Percentiles rank a stretch among this genome's conserved stretches.
phyloP scores from a whole-genome alignment of 2,113 vertebrate species.

The Mastomys coucha region DNA sequence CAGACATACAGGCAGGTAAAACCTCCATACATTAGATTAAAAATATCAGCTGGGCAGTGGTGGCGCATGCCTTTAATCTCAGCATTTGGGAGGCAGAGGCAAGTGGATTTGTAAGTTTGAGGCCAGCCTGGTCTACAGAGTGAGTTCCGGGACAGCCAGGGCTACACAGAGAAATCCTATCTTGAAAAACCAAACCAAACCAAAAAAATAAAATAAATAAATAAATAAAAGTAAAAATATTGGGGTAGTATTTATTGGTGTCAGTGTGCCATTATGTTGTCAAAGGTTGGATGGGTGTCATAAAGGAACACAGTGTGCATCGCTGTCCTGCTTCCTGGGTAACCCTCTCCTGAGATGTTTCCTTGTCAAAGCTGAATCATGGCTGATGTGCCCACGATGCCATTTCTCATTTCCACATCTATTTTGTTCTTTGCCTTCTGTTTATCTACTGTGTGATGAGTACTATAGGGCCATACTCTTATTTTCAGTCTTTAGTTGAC shows the following conservation, averaged over 20 bases:
- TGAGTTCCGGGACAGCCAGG: no score
- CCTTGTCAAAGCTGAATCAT: not conserved
- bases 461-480: not conserved
- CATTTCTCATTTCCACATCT: not conserved
- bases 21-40: not conserved
- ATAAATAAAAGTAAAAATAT: not conserved
- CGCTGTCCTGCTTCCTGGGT: not conserved
- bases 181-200: no score
- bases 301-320: not conserved
- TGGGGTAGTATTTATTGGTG: not conserved
- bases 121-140: no score
- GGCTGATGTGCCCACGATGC: not conserved
- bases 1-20: not conserved
- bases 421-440: not conserved
- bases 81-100: no score
- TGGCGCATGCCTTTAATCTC: no score
- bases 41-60: not conserved
- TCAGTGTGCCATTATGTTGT: not conserved
- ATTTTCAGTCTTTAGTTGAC: not conserved
- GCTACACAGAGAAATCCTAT: no score
- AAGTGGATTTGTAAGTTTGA: no score
- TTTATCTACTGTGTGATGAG: not conserved
- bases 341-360: not conserved
- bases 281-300: not conserved
- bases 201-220: no score